Percentiles rank a stretch among this genome's conserved stretches.
phyloP scores from a whole-genome alignment of 2,797 vertebrate genomes.

The Hemibagrus guttatus region DNA sequence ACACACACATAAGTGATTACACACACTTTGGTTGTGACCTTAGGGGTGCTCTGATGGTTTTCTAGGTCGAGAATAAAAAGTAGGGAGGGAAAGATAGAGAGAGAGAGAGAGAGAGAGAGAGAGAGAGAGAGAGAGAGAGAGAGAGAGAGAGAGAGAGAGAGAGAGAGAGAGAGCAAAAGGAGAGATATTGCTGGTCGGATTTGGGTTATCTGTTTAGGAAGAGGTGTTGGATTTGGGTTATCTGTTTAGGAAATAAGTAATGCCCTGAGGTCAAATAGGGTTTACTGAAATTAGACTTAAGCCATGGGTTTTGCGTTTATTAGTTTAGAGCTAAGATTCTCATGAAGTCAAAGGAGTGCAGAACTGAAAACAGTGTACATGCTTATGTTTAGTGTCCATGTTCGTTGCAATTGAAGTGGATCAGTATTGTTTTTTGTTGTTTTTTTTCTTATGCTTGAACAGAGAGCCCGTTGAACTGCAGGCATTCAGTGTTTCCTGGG shows the following conservation, averaged over 20 bases:
- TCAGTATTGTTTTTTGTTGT: constrained; percentile 57
- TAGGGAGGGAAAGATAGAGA: background rate
- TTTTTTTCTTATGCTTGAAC: constrained; percentile 40
- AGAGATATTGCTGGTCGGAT: constrained; percentile 14
- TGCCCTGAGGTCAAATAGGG: constrained; percentile 59
- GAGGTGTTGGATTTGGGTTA: constrained; percentile 52
- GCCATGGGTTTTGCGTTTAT: constrained; percentile 54
- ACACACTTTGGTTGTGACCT: constrained; percentile 61
- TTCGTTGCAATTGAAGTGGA: constrained; percentile 48
- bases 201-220: constrained; percentile 22
- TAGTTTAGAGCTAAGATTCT: constrained; percentile 42
- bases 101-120: background rate
- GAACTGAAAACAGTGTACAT: background rate
- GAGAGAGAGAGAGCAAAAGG: background rate
- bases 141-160: background rate
- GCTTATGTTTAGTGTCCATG: background rate
- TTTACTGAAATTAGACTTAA: constrained; percentile 63
- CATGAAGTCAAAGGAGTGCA: constrained; percentile 40
- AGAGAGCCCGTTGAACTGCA: constrained; percentile 55
- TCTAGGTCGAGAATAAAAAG: constrained; percentile 53
- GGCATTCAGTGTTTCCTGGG: constrained; percentile 45
- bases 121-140: background rate
- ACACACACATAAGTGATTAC: constrained; percentile 45
- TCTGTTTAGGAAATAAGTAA: constrained; percentile 59
- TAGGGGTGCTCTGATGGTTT: constrained; percentile 54